Evolutionary conservation across 2,113 vertebrate species (phyloP).

Genomic region (Chaetorhynchus papuensis): DNA sequence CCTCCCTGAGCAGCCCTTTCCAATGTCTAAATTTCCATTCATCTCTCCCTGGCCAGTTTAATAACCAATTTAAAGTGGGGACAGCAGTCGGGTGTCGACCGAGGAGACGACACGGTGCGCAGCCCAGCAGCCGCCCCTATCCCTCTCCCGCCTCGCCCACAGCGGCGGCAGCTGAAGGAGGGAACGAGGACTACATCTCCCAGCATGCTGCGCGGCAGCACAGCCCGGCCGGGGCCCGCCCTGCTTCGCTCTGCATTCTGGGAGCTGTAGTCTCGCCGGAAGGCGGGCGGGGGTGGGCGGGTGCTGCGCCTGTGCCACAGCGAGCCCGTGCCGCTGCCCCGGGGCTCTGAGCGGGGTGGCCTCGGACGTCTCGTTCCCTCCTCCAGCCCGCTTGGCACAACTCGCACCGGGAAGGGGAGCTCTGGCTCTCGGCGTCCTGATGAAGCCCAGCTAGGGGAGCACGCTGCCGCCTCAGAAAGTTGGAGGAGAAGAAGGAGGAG

Average conservation of each 20-base stretch:
- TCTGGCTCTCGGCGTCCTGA: neutral
- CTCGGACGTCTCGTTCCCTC: accelerated
- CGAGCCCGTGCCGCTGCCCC: neutral
- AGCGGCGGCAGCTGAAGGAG: accelerated
- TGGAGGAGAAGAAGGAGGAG: neutral
- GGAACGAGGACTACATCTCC: neutral
- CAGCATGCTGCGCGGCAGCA: neutral
- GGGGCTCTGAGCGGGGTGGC: neutral
- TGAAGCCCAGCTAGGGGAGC: neutral
- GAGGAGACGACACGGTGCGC: accelerated
- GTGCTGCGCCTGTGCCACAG: neutral
- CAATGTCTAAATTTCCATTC: neutral
- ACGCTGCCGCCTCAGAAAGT: neutral
- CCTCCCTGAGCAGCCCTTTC: neutral
- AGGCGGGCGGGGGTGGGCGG: neutral
- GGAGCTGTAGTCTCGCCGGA: conserved; percentile 24
- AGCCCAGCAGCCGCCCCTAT: accelerated
- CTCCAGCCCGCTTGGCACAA: neutral
- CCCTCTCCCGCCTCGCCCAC: neutral
- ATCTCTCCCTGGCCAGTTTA: neutral
- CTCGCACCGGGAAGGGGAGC: neutral
- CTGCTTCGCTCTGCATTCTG: neutral
- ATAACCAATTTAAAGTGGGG: accelerated
- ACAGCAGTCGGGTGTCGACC: too few relatives aligned
- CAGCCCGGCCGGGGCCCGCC: accelerated